Conservation (phyloP, 1,140 invertebrate species). For the Conus betulinus region DNA sequence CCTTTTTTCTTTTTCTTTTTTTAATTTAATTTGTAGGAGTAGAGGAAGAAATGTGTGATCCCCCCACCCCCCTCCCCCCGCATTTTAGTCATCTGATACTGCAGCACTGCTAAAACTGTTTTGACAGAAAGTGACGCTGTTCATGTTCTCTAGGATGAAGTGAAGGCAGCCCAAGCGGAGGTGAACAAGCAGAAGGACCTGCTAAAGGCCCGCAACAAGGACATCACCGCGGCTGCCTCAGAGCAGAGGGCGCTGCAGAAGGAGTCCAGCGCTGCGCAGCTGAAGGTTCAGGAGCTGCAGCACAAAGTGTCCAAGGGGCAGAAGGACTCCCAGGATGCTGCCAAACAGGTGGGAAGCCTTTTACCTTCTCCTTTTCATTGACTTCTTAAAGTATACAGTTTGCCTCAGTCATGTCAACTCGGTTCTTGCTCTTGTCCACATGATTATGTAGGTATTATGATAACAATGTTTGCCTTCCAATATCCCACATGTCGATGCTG, state of each 20-base stretch:
- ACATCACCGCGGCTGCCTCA: slow-evolving; percentile 81
- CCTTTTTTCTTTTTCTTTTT: too few relatives aligned
- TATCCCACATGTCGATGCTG: too few relatives aligned
- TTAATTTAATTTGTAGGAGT: too few relatives aligned
- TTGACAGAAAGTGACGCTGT: too few relatives aligned
- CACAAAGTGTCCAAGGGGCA: slow-evolving; percentile 79
- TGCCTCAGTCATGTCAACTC: background rate
- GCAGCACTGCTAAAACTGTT: too few relatives aligned
- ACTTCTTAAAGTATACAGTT: background rate
- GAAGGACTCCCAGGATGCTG: slow-evolving; percentile 76
- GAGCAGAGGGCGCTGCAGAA: slow-evolving; percentile 85
- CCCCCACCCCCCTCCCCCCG: too few relatives aligned
- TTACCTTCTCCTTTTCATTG: background rate
- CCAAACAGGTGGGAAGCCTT: slow-evolving; percentile 70
- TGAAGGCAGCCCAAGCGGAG: slow-evolving; percentile 77
- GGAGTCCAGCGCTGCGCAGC: slow-evolving; percentile 80
- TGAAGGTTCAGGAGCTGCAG: slow-evolving; percentile 88
- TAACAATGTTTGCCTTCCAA: too few relatives aligned
- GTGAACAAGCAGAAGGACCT: slow-evolving; percentile 86
- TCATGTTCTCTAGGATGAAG: slow-evolving; percentile 59
- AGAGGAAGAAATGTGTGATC: too few relatives aligned
- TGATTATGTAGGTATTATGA: background rate
- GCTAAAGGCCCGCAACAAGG: slow-evolving; percentile 85
- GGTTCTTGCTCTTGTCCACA: background rate
- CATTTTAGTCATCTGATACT: too few relatives aligned